Conservation (phyloP, 2,888 invertebrate species). For the Sceliomorpha sp. region DNA sequence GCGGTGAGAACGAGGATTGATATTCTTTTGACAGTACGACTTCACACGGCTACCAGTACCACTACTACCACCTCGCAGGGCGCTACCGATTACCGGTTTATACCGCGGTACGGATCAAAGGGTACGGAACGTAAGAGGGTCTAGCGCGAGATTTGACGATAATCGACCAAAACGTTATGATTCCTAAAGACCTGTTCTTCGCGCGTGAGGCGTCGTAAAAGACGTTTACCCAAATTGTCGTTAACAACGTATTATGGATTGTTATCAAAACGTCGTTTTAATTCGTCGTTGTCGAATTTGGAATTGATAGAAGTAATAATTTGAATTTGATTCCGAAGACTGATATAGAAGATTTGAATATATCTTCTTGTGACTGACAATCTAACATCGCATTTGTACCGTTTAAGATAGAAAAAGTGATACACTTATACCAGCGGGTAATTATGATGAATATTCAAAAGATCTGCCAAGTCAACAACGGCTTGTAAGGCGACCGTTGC, state of each 20-base stretch:
- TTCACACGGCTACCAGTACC: slow-evolving; percentile 15
- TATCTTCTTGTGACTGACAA: too few relatives aligned
- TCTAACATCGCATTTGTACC: too few relatives aligned
- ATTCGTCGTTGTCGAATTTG: too few relatives aligned
- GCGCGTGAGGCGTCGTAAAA: slow-evolving; percentile 12
- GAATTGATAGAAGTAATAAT: too few relatives aligned
- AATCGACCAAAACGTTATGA: slow-evolving; percentile 25
- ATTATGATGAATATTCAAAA: too few relatives aligned
- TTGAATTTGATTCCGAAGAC: too few relatives aligned
- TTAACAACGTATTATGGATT: slow-evolving; percentile 8
- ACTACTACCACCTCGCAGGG: too few relatives aligned
- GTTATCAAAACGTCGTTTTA: background rate
- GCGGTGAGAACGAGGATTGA: slow-evolving; percentile 25
- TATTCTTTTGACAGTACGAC: slow-evolving; percentile 39
- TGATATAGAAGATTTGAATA: too few relatives aligned
- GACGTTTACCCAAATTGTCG: slow-evolving; percentile 18
- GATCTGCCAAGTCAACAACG: too few relatives aligned
- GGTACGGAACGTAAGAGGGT: slow-evolving; percentile 8
- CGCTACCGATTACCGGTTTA: slow-evolving; percentile 30
- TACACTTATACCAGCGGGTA: too few relatives aligned
- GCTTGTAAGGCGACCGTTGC: too few relatives aligned
- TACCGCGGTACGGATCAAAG: slow-evolving; percentile 40
- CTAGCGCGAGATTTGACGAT: slow-evolving; percentile 19
- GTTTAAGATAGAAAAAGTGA: too few relatives aligned
- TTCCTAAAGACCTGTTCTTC: slow-evolving; percentile 18